Evolutionary conservation across 64 coral and sea anemone species (phyloP), one percentile per base, ranked within the genome.

Genomic region (Astreopora myriophthalma): DNA sequence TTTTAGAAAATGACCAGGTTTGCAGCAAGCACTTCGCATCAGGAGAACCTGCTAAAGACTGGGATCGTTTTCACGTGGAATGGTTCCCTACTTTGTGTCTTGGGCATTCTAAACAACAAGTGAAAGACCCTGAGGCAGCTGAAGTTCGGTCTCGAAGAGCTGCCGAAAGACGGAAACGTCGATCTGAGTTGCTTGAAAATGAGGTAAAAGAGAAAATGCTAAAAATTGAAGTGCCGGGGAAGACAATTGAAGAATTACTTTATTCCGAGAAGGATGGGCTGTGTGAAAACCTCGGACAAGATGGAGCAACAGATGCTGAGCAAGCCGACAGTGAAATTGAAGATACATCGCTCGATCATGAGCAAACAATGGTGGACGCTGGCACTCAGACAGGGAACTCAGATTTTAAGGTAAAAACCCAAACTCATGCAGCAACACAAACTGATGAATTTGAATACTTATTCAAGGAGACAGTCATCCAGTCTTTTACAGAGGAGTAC

Each of bases 1-100:
- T 76, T 73, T 48, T 89, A 40, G 48, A 63, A 77, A 37, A 32
- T 28, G 72, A 78, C 16, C 51, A 73, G 31, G 87, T 76, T 19
- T 88, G 86, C 49, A 75, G 86, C 36, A 26, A 44, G 20, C 86
- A 89, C 23, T 93, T 93, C 31, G 84, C 88, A 2, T 88, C 64
- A 24, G 84, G 92, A 35, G 35, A 75, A 76, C 20, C 85, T 48
- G 92, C 90, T 14, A 86, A 65, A 81, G 33, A 74, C 34, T 92
- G 90, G 80, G 90, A 92, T 86, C 63, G 28, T 32, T 79, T 65
- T 11, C 75, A 92, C 32, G 79, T 92, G n/a, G 89, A 84, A 60
- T 92, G 78, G 63, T 48, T 58, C 40, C 86, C 69, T 35, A 22
- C 30, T 20, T 5, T 38, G 1, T 5, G 5, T 36, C 52, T 69